phyloP scores from a whole-genome alignment of 2,113 vertebrate species.

The Setophaga coronata region DNA sequence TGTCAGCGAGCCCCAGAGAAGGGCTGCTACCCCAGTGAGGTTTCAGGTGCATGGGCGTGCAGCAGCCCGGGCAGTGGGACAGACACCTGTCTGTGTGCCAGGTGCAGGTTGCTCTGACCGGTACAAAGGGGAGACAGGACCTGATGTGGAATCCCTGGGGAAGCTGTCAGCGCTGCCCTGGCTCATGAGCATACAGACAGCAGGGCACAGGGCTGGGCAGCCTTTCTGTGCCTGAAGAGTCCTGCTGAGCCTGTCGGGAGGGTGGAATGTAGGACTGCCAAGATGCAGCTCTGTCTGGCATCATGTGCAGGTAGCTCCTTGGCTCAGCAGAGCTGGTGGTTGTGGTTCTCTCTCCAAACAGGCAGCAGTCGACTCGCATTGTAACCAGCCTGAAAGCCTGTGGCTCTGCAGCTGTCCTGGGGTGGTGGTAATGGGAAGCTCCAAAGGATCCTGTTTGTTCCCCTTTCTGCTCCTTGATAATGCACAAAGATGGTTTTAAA shows the following conservation, averaged over 20 bases:
- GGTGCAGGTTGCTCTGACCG: not conserved
- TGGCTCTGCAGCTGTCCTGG: rapidly evolving
- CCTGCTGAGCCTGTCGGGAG: rapidly evolving
- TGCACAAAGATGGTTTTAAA: not conserved
- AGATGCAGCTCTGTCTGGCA: rapidly evolving
- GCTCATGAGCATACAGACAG: rapidly evolving
- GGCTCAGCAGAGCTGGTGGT: rapidly evolving
- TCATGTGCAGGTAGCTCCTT: rapidly evolving
- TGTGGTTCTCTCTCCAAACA: rapidly evolving
- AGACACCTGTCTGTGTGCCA: rapidly evolving
- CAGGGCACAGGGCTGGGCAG: rapidly evolving
- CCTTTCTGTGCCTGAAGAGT: not conserved
- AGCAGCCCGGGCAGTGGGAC: not conserved
- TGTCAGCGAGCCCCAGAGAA: rapidly evolving
- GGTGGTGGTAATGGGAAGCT: not conserved
- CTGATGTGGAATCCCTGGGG: rapidly evolving
- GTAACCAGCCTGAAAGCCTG: not conserved
- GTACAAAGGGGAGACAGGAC: rapidly evolving
- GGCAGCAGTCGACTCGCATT: rapidly evolving
- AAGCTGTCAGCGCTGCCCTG: rapidly evolving
- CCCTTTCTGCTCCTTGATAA: not conserved
- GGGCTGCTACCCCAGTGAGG: rapidly evolving
- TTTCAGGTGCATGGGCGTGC: rapidly evolving
- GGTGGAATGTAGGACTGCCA: not conserved
- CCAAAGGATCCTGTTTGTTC: not conserved